Evolutionary conservation across 1,140 invertebrate genomes (phyloP).

Genomic region (Drosophila yakuba): DNA sequence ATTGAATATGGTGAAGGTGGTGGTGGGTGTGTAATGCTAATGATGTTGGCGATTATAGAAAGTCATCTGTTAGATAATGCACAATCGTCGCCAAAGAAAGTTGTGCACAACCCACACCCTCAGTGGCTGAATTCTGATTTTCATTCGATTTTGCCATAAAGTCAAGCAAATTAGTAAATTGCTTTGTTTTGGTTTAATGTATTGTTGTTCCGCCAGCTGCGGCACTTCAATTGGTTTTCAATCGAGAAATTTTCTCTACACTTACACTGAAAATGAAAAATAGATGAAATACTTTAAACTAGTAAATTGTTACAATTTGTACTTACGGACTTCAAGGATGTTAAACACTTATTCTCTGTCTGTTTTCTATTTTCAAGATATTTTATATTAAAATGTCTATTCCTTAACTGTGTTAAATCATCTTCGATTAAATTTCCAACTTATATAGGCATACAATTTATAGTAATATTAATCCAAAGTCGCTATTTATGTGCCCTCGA

Average conservation of each 20-base stretch:
- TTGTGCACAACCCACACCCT: slow-evolving; percentile 30
- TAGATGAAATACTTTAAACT: no score
- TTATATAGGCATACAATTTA: no score
- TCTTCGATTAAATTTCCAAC: no score
- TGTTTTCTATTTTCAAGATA: no score
- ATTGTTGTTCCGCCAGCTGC: slow-evolving; percentile 64
- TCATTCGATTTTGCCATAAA: slow-evolving; percentile 76
- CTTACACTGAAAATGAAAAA: slow-evolving; percentile 31
- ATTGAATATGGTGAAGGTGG: slow-evolving; percentile 11
- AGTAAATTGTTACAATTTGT: no score
- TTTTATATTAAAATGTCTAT: no score
- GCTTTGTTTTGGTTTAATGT: slow-evolving; percentile 64
- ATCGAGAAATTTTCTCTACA: slow-evolving; percentile 46
- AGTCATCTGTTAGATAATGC: slow-evolving; percentile 52
- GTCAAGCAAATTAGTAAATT: slow-evolving; percentile 73
- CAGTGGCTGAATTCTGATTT: slow-evolving; percentile 53
- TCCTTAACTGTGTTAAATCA: no score
- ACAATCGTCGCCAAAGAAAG: slow-evolving; percentile 27
- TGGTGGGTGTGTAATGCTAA: slow-evolving; percentile 60
- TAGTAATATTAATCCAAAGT: neutral
- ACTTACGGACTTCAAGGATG: no score
- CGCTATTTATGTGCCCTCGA: neutral
- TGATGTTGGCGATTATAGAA: slow-evolving; percentile 45
- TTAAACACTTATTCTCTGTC: no score
- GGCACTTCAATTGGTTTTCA: slow-evolving; percentile 73